Conservation (phyloP, 2,888 invertebrate genomes). For the Hipparchia sbordonii region DNA sequence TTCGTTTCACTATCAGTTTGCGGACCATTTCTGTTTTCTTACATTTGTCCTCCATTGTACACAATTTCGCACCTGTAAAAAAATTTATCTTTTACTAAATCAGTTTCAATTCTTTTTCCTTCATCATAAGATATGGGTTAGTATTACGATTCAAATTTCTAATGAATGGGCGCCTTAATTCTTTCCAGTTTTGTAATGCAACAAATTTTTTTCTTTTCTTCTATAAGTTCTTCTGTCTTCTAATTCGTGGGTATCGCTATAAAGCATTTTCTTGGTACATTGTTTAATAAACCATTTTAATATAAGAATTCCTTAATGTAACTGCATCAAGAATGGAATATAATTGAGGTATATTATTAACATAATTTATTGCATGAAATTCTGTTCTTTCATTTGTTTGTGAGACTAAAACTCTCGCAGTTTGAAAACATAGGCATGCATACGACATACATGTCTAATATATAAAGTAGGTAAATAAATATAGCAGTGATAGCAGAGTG, state of each 20-base stretch:
- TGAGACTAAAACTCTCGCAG: no score
- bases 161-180: background rate
- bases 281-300: no score
- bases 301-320: no score
- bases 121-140: background rate
- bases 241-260: background rate
- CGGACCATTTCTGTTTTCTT: slow-evolving; percentile 70
- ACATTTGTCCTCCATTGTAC: slow-evolving; percentile 68
- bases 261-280: no score
- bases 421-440: no score
- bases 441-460: no score
- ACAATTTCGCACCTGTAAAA: slow-evolving; percentile 72
- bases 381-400: no score
- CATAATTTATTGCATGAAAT: no score
- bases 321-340: no score
- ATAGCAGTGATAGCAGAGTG: no score
- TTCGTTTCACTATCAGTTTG: slow-evolving; percentile 66
- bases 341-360: no score
- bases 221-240: background rate
- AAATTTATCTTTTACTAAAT: slow-evolving; percentile 52
- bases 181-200: background rate
- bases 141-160: background rate
- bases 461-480: no score
- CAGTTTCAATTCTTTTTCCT: slow-evolving; percentile 1
- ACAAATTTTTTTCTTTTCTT: background rate